Evolutionary conservation across 2,888 invertebrate species (phyloP), one percentile per base, ranked within the genome.

Genomic region (Acrocera orbiculus): DNA sequence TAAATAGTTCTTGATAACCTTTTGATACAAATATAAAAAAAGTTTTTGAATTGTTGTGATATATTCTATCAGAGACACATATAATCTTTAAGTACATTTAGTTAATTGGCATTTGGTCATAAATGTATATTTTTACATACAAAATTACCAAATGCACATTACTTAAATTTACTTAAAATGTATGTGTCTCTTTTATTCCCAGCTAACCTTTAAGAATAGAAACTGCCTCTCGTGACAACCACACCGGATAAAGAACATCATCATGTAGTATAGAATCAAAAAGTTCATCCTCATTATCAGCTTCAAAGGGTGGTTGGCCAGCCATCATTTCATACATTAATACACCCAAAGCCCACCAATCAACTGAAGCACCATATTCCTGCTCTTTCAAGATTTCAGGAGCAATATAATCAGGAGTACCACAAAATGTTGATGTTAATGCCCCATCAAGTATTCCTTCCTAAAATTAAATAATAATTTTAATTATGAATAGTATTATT

Each of bases 241-340:
- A 96, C 11, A 95, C 93, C 10, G 96, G 96, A 64, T 96, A 98
- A 14, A 93, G 69, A 34, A 98, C 96, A 62, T 98, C 96, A 57
- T 98, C 96, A 57, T 92, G 90, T 49, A 96, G 70, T 54, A 98
- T 98, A 44, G 90, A 87, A 64, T 98, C 95, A 65, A 98, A 98
- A 40, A 98, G 70, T 61, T 98, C 96, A 61, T 98, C 96, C 64
- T 98, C 98, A 65, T 96, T 96, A 64, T 98, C 96, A 4, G 96
- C 96, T 67, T 98, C 96, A 64, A 98, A 98, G 10, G 96, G 96
- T 38, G 96, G 96, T 62, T 98, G 96, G 0, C 96, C 95, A 2
- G 93, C 95, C 86, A 95, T 82, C 95, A 96, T 96, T 70, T 96
- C 95, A 63, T 96, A 96, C 85, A 95, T 85, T 28, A 95, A 70